Conservation (phyloP, 2,888 invertebrate genomes). For the Drosophila macrothrix region DNA sequence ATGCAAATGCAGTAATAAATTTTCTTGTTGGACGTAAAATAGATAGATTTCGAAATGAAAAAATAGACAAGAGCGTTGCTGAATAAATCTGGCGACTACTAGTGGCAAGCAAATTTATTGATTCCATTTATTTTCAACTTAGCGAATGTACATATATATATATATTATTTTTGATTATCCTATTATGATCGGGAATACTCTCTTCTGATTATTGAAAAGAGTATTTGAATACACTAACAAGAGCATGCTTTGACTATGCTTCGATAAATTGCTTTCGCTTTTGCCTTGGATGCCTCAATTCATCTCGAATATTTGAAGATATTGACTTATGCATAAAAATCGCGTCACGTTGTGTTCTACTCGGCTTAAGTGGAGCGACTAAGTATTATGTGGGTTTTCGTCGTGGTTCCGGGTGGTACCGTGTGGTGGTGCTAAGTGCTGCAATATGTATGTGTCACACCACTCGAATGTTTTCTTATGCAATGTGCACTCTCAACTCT, state of each 20-base stretch:
- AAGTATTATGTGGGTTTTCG: slow-evolving; percentile 11
- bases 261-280: slow-evolving; percentile 18
- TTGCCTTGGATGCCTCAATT: not conserved
- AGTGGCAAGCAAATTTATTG: not conserved
- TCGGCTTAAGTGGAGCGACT: slow-evolving; percentile 38
- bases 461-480: slow-evolving; percentile 73
- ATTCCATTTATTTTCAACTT: not conserved
- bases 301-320: slow-evolving; percentile 16
- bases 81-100: not conserved
- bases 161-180: not conserved
- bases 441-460: slow-evolving; percentile 79
- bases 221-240: slow-evolving; percentile 22
- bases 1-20: slow-evolving; percentile 10
- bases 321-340: slow-evolving; percentile 51
- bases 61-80: not conserved
- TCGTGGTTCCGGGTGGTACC: not conserved
- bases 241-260: not conserved
- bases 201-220: not conserved
- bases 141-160: not conserved
- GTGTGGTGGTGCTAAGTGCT: slow-evolving; percentile 56
- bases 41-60: slow-evolving; percentile 26
- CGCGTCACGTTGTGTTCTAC: slow-evolving; percentile 40
- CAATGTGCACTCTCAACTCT: slow-evolving; percentile 41
- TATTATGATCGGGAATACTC: not conserved
- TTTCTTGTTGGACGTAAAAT: slow-evolving; percentile 3